Evolutionary conservation across 1,140 invertebrate genomes (phyloP).

Genomic region (Eubasilissa regina): DNA sequence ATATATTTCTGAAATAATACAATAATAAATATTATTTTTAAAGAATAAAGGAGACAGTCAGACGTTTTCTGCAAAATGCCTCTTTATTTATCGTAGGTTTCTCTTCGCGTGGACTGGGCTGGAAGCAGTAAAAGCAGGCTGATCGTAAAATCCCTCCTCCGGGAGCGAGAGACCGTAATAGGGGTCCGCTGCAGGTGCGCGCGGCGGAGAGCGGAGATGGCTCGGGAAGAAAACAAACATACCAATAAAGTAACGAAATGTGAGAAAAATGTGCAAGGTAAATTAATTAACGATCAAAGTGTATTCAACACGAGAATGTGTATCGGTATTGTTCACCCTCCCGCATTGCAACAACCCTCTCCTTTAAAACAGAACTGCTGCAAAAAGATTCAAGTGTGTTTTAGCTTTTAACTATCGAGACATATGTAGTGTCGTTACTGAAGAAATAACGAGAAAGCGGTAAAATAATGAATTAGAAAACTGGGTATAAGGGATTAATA

Average conservation of each 20-base stretch:
- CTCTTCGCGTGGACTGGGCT: not conserved
- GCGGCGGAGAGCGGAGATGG: not conserved
- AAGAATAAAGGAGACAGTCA: not conserved
- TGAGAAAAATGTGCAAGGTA: conserved; percentile 21
- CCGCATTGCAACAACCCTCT: too few relatives aligned
- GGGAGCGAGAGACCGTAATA: conserved; percentile 11
- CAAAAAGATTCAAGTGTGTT: too few relatives aligned
- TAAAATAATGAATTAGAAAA: too few relatives aligned
- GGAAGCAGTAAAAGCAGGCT: conserved; percentile 28
- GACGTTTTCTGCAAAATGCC: not conserved
- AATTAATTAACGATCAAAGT: conserved; percentile 12
- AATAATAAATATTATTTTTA: too few relatives aligned
- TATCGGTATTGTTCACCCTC: too few relatives aligned
- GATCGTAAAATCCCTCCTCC: conserved; percentile 32
- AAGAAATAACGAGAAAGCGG: too few relatives aligned
- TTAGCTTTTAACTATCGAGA: too few relatives aligned
- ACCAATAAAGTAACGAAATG: conserved; percentile 22
- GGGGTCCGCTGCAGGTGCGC: conserved; percentile 6
- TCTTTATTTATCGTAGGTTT: not conserved
- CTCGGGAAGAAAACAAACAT: conserved; percentile 26
- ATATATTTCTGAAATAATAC: too few relatives aligned
- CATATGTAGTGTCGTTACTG: too few relatives aligned
- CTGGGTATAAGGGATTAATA: too few relatives aligned
- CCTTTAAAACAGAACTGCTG: too few relatives aligned
- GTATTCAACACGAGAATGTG: too few relatives aligned